Conservation (phyloP, 2,888 invertebrate genomes). For the Axea sp. region DNA sequence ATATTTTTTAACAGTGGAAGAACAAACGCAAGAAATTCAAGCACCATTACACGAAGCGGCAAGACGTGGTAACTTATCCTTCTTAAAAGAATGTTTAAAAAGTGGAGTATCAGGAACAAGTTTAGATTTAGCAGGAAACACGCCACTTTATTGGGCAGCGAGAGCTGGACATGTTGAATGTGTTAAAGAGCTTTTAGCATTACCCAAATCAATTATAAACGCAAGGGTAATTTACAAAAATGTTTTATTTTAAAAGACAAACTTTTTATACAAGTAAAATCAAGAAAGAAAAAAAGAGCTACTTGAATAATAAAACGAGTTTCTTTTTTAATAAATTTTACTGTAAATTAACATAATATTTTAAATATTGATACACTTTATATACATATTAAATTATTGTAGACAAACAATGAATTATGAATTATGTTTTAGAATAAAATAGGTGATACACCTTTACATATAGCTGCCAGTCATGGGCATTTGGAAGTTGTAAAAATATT, state of each 20-base stretch:
- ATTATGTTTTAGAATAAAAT: slow-evolving; percentile 81
- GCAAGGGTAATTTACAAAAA: slow-evolving; percentile 74
- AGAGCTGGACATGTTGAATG: slow-evolving; percentile 83
- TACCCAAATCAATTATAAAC: slow-evolving; percentile 77
- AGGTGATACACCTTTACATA: slow-evolving; percentile 84
- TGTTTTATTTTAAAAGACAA: no score
- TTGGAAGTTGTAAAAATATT: slow-evolving; percentile 81
- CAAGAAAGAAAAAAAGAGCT: no score
- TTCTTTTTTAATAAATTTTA: no score
- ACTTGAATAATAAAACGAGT: no score
- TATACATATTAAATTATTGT: no score
- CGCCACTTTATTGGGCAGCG: slow-evolving; percentile 85
- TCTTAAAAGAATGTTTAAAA: slow-evolving; percentile 82
- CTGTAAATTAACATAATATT: no score
- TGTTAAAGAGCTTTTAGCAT: slow-evolving; percentile 80
- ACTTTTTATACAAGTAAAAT: no score
- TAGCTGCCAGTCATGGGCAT: slow-evolving; percentile 83
- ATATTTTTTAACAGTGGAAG: slow-evolving; percentile 38
- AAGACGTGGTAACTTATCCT: slow-evolving; percentile 83
- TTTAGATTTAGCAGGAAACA: slow-evolving; percentile 84
- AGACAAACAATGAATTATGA: no score
- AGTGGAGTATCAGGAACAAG: slow-evolving; percentile 84
- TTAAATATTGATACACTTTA: no score
- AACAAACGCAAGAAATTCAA: slow-evolving; percentile 81
- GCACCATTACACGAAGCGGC: slow-evolving; percentile 85